These are phyloP conservation scores for Saguinus imperator DNA, from an alignment of 2,113 vertebrate genomes.

Conservation along the genomic window DNA sequence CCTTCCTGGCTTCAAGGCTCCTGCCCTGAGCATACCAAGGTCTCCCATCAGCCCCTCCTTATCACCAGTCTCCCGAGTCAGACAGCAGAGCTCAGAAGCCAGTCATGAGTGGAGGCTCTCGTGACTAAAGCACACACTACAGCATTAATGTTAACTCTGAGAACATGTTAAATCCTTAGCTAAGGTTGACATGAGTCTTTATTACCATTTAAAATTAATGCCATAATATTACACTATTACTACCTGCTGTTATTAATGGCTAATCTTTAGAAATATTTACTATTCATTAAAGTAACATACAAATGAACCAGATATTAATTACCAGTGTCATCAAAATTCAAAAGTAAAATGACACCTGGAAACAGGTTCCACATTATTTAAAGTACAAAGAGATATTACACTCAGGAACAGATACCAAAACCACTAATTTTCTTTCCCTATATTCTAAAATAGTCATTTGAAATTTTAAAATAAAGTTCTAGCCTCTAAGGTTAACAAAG, in stretches of 20 bases:
- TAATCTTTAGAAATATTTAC: not conserved
- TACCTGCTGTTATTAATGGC: not conserved
- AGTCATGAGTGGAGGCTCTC: accelerated
- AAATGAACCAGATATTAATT: not conserved
- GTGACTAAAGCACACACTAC: not conserved
- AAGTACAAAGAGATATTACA: not conserved
- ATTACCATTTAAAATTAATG: not conserved
- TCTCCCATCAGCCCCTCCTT: not conserved
- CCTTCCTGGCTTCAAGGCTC: not conserved
- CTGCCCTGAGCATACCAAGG: not conserved
- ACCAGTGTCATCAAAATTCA: not conserved
- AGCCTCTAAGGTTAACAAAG: not conserved
- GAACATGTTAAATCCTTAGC: not conserved
- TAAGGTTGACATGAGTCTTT: not conserved
- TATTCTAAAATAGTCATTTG: conserved; percentile 5
- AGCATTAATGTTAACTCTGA: not conserved
- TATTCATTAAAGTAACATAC: not conserved
- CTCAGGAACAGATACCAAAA: not conserved
- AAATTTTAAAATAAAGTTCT: not conserved
- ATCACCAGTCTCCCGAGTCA: accelerated
- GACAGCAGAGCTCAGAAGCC: not conserved
- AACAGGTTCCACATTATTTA: not conserved
- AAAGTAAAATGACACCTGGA: not conserved
- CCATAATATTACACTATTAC: not conserved
- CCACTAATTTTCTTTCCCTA: not conserved